Evolutionary conservation across 1,140 invertebrate species (phyloP).

Genomic region (Pectinophora gossypiella): DNA sequence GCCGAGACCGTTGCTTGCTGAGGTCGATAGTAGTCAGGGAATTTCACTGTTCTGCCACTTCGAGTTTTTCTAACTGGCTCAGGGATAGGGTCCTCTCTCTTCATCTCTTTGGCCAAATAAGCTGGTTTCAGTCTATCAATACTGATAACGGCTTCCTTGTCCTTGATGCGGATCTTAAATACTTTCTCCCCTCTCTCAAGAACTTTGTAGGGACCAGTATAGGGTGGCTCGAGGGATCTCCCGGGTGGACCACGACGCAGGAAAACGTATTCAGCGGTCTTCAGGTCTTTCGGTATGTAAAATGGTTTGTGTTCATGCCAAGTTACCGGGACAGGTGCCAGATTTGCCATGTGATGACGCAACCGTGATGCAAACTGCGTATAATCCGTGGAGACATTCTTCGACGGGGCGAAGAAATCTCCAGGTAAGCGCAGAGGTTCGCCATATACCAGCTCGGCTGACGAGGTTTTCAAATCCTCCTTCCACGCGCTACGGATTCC

Average conservation of each 20-base stretch:
- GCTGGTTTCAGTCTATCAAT: slow-evolving; percentile 44
- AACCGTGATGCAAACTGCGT: slow-evolving; percentile 3
- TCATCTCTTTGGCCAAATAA: not conserved
- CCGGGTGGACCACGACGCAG: slow-evolving; percentile 27
- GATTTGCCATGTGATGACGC: slow-evolving; percentile 3
- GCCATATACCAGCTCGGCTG: slow-evolving; percentile 19
- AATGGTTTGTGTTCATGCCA: slow-evolving; percentile 4
- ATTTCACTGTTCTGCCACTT: slow-evolving; percentile 1
- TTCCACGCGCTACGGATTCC: slow-evolving; percentile 38
- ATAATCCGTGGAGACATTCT: not conserved
- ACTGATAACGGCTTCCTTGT: slow-evolving; percentile 22
- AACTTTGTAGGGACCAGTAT: slow-evolving; percentile 41
- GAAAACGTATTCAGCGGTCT: slow-evolving; percentile 23
- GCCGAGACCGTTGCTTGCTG: slow-evolving; percentile 11
- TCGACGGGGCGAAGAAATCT: slow-evolving; percentile 27
- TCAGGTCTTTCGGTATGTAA: slow-evolving; percentile 7
- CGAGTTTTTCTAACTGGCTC: not conserved
- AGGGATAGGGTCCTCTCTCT: not conserved
- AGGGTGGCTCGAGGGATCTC: slow-evolving; percentile 30
- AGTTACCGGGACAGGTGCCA: slow-evolving; percentile 3
- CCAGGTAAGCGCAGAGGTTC: slow-evolving; percentile 20
- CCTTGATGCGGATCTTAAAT: slow-evolving; percentile 24
- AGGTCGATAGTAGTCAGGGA: slow-evolving; percentile 12
- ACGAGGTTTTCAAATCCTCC: slow-evolving; percentile 32
- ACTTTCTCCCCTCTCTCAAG: slow-evolving; percentile 21